phyloP scores from a whole-genome alignment of 2,113 vertebrate genomes.

The Cyanocitta stelleri region DNA sequence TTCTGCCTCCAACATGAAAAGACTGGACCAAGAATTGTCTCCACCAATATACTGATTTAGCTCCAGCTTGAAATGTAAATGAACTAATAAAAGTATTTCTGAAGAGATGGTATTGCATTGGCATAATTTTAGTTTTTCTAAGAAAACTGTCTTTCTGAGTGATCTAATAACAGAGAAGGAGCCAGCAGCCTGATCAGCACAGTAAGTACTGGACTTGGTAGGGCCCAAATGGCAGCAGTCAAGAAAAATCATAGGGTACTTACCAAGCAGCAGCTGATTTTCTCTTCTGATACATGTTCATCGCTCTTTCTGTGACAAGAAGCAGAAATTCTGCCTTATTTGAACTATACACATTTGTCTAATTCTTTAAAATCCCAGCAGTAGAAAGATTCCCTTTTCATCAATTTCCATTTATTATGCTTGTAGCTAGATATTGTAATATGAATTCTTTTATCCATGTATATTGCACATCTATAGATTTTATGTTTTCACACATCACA shows the following conservation, averaged over 20 bases:
- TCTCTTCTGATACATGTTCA: conserved; percentile 26
- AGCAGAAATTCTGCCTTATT: conserved; percentile 38
- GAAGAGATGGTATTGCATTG: not conserved
- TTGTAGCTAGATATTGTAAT: conserved; percentile 24
- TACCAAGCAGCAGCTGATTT: conserved; percentile 35
- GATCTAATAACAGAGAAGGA: not conserved
- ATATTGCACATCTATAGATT: conserved; percentile 18
- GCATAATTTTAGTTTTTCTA: not conserved
- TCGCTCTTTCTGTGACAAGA: conserved; percentile 36
- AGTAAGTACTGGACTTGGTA: not conserved
- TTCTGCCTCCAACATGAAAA: not conserved
- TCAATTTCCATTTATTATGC: conserved; percentile 39
- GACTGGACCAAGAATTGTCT: not conserved
- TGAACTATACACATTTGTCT: conserved; percentile 38
- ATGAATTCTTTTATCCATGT: conserved; percentile 2
- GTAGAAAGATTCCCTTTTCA: conserved; percentile 35
- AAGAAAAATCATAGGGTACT: conserved; percentile 44
- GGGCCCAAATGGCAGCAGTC: conserved; percentile 29
- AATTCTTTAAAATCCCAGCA: conserved; percentile 55
- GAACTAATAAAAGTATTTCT: not conserved
- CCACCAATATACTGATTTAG: not conserved
- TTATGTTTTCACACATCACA: conserved; percentile 46
- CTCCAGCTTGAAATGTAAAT: not conserved
- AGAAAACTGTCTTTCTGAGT: not conserved
- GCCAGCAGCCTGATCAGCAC: not conserved